Evolutionary conservation across 2,888 invertebrate species (phyloP).

Genomic region (Eupithecia abbreviata): DNA sequence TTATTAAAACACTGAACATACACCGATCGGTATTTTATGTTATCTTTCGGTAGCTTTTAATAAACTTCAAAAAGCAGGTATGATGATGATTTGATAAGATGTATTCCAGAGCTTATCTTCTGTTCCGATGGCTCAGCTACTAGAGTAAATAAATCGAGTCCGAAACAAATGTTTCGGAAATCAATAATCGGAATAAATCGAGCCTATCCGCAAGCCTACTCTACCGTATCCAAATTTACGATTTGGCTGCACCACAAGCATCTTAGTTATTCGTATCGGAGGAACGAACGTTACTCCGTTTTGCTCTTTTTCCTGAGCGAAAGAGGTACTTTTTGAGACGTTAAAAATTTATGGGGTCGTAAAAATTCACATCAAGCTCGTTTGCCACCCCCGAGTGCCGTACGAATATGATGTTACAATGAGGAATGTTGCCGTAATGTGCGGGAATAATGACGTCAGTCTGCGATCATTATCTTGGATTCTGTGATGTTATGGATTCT

Average conservation of each 20-base stretch:
- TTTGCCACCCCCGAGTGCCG: slow-evolving; percentile 60
- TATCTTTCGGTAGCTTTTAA: no score
- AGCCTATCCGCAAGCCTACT: slow-evolving; percentile 23
- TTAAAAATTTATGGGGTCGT: slow-evolving; percentile 79
- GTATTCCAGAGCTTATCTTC: not conserved
- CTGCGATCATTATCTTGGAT: slow-evolving; percentile 26
- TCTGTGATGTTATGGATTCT: slow-evolving; percentile 2
- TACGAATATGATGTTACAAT: slow-evolving; percentile 67
- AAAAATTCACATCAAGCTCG: slow-evolving; percentile 71
- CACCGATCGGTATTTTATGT: no score
- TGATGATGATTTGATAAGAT: no score
- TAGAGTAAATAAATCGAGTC: not conserved
- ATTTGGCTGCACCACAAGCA: slow-evolving; percentile 36
- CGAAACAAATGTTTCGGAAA: slow-evolving; percentile 1
- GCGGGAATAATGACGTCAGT: slow-evolving; percentile 43
- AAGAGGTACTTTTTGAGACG: slow-evolving; percentile 71
- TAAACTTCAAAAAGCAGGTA: no score
- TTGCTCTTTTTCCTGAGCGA: slow-evolving; percentile 59
- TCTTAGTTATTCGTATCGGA: slow-evolving; percentile 55
- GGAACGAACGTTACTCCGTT: slow-evolving; percentile 54
- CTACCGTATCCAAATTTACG: slow-evolving; percentile 33
- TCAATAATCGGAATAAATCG: slow-evolving; percentile 27
- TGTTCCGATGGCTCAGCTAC: not conserved
- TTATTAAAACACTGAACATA: no score
- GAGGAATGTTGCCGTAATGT: slow-evolving; percentile 52